Evolutionary conservation across 2,797 vertebrate genomes (phyloP).

Genomic region (Agapornis canus): DNA sequence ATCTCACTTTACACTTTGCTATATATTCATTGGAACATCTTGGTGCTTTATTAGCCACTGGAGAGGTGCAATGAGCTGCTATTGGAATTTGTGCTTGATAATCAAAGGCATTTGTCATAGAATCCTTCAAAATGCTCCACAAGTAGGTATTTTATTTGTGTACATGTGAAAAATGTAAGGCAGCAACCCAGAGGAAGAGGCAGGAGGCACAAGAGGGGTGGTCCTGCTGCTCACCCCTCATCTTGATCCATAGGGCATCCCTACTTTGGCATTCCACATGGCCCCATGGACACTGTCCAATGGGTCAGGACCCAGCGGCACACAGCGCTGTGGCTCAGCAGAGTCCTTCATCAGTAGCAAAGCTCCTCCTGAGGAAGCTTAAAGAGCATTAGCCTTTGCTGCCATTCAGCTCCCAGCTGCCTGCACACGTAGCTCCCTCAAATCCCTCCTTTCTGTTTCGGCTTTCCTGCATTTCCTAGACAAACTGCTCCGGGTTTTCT

Average conservation of each 20-base stretch:
- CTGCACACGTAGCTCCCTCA: rapidly evolving
- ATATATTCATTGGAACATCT: not conserved
- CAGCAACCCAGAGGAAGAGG: not conserved
- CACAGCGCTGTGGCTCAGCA: not conserved
- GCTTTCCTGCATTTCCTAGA: not conserved
- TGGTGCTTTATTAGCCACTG: not conserved
- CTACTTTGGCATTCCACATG: rapidly evolving
- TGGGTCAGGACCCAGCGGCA: rapidly evolving
- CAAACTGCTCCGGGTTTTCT: not conserved
- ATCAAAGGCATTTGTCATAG: not conserved
- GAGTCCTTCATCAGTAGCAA: not conserved
- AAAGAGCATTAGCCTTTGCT: not conserved
- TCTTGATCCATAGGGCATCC: not conserved
- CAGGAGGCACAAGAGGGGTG: not conserved
- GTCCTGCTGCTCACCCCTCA: not conserved
- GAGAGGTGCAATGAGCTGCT: not conserved
- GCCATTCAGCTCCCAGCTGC: not conserved
- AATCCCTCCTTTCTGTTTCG: not conserved
- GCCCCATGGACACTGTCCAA: rapidly evolving
- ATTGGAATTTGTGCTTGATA: not conserved
- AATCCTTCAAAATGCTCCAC: not conserved
- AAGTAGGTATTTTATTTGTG: not conserved
- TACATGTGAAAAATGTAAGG: rapidly evolving
- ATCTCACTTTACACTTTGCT: not conserved
- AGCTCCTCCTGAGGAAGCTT: not conserved